Conservation (phyloP, 1,140 invertebrate genomes). For the Camponotus floridanus region DNA sequence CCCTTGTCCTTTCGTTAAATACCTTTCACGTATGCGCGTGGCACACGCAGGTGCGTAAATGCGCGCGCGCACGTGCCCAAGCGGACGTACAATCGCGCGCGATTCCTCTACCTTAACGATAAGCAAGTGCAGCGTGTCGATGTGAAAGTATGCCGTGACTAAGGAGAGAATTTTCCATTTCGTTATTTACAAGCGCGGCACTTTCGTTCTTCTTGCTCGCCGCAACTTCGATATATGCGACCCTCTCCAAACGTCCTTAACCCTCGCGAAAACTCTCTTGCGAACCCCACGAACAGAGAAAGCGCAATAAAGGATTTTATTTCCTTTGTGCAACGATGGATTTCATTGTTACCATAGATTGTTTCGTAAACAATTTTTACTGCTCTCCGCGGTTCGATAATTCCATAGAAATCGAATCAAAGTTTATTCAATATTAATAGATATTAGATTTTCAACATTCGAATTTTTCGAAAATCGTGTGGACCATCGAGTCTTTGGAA, state of each 20-base stretch:
- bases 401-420: too few relatives aligned
- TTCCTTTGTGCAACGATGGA: background rate
- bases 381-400: too few relatives aligned
- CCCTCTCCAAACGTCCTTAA: constrained; percentile 51
- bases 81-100: background rate
- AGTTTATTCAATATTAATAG: too few relatives aligned
- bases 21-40: constrained; percentile 42
- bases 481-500: too few relatives aligned
- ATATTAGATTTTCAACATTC: too few relatives aligned
- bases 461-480: too few relatives aligned
- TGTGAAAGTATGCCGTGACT: constrained; percentile 76
- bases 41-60: constrained; percentile 32
- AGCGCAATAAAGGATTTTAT: background rate
- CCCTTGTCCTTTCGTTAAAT: constrained; percentile 59
- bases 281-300: background rate
- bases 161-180: constrained; percentile 75
- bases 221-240: background rate
- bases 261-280: background rate
- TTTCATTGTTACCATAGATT: background rate
- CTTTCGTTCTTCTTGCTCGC: constrained; percentile 59
- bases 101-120: constrained; percentile 68
- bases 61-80: constrained; percentile 38
- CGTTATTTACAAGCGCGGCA: constrained; percentile 66
- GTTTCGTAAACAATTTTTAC: background rate
- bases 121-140: constrained; percentile 74